Base-by-base conservation (phyloP, 2,113 vertebrate genomes). In the Nesoenas mayeri region DNA sequence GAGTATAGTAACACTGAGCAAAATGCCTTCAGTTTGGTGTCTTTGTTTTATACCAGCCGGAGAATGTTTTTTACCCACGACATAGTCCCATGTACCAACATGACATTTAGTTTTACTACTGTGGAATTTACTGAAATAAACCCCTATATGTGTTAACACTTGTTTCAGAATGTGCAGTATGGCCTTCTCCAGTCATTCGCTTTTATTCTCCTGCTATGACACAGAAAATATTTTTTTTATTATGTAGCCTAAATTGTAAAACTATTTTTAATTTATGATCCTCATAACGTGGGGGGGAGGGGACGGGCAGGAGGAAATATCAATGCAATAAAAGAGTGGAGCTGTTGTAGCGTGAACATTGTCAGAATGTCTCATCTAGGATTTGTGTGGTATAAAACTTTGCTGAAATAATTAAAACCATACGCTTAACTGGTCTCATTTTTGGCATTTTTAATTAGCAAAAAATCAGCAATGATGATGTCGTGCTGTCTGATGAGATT, bases 401-500 rank as follows among this genome's bases (percentile, higher is more conserved):
- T 5, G 0, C 88, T 32, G 75, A 87, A 95, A 79, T 65, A 96
- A 94, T 95, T 89, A 75, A 94, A 74, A 97, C 60, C 60, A 78
- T 86, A 88, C 9, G 4, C 94, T 93, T 95, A 88, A 95, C 53
- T 84, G 90, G 81, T 86, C 80, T 86, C 34, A 1, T 85, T 72
- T 95, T 93, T 75, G 83, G 40, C 72, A 67, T 88, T 56, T 75
- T 95, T 96, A 96, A 96, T 94, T 93, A 93, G 90, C 51, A 81
- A 91, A 73, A 93, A 79, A 90, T 78, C 28, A 13, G 61, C 83
- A 95, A 65, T 16, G 85, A 77, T 65, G 88, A 79, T 91, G 80
- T 83, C 51, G 34, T 93, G 93, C 95, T 93, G 92, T 36, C 93
- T 95, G 90, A 80, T 95, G 93, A 96, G 95, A 94, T 91, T 93